Conservation (phyloP, 2,113 vertebrate species). For the Sardina pilchardus region DNA sequence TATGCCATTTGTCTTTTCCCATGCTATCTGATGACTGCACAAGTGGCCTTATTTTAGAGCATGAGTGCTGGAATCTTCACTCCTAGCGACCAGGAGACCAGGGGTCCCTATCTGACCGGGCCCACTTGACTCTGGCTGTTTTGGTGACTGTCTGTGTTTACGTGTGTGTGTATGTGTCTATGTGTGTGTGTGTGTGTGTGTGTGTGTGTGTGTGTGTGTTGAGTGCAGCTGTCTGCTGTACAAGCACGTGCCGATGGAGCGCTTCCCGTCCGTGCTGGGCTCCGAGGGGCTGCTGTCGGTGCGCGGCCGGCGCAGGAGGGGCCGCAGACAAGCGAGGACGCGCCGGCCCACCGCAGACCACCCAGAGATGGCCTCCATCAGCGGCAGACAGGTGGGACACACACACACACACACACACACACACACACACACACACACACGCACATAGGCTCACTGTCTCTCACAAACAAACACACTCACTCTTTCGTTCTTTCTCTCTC, state of each 20-base stretch:
- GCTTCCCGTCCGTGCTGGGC: conserved; percentile 78
- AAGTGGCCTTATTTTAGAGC: neutral
- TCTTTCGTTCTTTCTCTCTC: too few species aligned
- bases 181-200: neutral
- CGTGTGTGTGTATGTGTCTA: neutral
- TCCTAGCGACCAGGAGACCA: neutral
- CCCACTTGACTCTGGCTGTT: neutral
- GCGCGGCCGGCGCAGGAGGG: conserved; percentile 59
- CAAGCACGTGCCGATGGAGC: conserved; percentile 82
- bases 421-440: neutral
- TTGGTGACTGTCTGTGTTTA: neutral
- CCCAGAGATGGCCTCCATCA: conserved; percentile 79
- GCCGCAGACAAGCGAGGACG: conserved; percentile 54
- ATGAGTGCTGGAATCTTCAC: neutral
- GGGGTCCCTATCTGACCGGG: neutral
- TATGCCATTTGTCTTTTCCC: neutral
- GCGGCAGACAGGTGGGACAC: conserved; percentile 80
- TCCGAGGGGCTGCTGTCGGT: conserved; percentile 69
- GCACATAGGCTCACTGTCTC: too few species aligned
- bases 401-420: neutral
- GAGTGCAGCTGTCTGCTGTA: conserved; percentile 85
- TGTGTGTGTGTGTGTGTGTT: conserved; percentile 13
- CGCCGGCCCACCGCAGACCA: conserved; percentile 69
- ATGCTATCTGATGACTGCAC: neutral
- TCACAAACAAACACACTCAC: too few species aligned